These are phyloP conservation scores for Stenopsyche tienmushanensis DNA, from an alignment of 1,140 invertebrate species.

Conservation along the genomic window DNA sequence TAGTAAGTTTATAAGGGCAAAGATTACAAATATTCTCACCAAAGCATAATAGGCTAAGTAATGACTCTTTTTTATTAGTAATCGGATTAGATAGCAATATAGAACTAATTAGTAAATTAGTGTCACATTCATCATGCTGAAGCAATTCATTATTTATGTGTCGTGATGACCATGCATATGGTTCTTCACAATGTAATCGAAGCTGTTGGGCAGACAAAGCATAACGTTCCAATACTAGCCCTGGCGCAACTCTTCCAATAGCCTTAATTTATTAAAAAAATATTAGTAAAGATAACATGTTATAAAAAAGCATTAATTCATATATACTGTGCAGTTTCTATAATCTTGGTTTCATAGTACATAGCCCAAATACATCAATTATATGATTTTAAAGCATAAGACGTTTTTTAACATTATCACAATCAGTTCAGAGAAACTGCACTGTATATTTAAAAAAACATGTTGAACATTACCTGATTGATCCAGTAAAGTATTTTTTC, in stretches of 20 bases:
- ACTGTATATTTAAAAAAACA: constrained; percentile 3
- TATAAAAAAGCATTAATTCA: too few relatives aligned
- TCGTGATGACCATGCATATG: constrained; percentile 63
- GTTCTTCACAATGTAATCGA: constrained; percentile 53
- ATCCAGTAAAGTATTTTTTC: constrained; percentile 72
- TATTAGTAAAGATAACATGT: too few relatives aligned
- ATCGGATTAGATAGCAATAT: constrained; percentile 59
- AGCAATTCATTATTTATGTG: constrained; percentile 60
- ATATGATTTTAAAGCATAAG: too few relatives aligned
- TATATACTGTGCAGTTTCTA: too few relatives aligned
- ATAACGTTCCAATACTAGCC: constrained; percentile 65
- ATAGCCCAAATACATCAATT: too few relatives aligned
- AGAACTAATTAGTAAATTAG: constrained; percentile 47
- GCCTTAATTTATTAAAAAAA: constrained; percentile 48
- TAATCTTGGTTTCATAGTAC: too few relatives aligned
- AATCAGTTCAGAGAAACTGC: too few relatives aligned
- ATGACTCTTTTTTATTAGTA: constrained; percentile 65
- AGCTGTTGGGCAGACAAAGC: constrained; percentile 67
- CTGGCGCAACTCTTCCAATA: constrained; percentile 65
- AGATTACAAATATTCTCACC: too few relatives aligned
- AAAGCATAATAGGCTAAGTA: constrained; percentile 64
- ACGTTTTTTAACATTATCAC: too few relatives aligned
- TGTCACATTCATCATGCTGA: constrained; percentile 50
- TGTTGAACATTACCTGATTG: constrained; percentile 56
- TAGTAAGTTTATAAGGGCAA: too few relatives aligned